Base-by-base conservation (phyloP, 2,797 vertebrate species). In the Linurgus olivaceus region DNA sequence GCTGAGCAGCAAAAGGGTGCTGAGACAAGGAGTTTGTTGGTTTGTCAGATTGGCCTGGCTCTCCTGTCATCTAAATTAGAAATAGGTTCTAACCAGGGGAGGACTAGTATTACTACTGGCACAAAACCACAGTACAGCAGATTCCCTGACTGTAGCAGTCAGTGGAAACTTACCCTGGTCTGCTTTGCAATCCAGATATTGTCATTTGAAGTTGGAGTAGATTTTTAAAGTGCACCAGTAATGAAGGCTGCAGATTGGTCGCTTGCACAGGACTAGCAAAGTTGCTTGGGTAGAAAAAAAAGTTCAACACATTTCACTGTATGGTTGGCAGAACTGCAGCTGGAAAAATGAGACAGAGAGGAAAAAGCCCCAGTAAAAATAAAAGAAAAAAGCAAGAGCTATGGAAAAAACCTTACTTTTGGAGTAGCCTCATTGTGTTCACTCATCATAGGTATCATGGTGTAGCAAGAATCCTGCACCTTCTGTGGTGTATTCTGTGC, bases 1-100 rank as follows among this genome's bases (percentile, higher is more conserved):
- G 87, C 91, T 79, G 71, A 76, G 84, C 94, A 87, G 33, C 84
- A 57, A n/a, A 90, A 76, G 29, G 44, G 40, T 82, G 33, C 71
- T 66, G 74, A 70, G 23, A 44, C 1, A 1, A 71, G 47, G 45
- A 62, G 11, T 57, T 24, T 85, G 15, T 68, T 54, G 23, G 17
- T 67, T 89, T 87, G 68, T 63, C 52, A 65, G 58, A 44, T 85
- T 95, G 50, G 77, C 75, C 50, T 91, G 84, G 52, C 24, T 71
- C n/a, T 91, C 19, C 42, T 91, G 75, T 68, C 68, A 44, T 79
- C 74, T 90, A 61, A 76, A 37, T 45, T 67, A 74, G 87, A 77
- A 92, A 92, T 74, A 73, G 40, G 37, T 58, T 85, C 12, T 61
- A 35, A 29, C 66, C 45, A 61, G 14, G 7, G 65, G n/a, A 67